Evolutionary conservation across 1,140 invertebrate genomes (phyloP).

Genomic region (Andrena cerasifolii): DNA sequence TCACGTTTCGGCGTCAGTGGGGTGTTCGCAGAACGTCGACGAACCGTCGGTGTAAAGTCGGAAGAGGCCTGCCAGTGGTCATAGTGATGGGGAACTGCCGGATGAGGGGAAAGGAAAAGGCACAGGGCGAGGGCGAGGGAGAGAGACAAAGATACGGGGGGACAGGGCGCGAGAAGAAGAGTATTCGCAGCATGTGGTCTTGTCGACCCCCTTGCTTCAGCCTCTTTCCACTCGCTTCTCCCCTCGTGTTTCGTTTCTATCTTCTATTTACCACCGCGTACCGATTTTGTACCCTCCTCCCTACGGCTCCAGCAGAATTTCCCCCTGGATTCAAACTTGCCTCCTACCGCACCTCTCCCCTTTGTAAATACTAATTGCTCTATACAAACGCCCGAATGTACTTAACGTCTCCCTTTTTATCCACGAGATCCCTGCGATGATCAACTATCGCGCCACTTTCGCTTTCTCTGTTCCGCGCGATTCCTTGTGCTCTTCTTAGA

Average conservation of each 20-base stretch:
- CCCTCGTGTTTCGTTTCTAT: constrained; percentile 36
- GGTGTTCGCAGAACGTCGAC: neutral
- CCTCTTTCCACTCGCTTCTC: constrained; percentile 45
- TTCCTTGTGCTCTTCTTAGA: too few species aligned
- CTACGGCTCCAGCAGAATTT: constrained; percentile 43
- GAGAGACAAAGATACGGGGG: neutral
- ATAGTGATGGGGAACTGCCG: constrained; percentile 18
- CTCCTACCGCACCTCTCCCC: constrained; percentile 63
- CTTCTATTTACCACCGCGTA: constrained; percentile 34
- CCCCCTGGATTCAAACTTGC: constrained; percentile 37
- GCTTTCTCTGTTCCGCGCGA: neutral
- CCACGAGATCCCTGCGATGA: neutral
- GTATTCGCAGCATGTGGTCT: constrained; percentile 75
- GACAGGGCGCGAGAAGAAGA: constrained; percentile 51
- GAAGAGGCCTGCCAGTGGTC: constrained; percentile 3
- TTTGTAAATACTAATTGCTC: constrained; percentile 79
- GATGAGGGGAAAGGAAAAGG: constrained; percentile 29
- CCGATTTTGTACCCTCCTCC: constrained; percentile 46
- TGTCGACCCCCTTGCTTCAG: constrained; percentile 58
- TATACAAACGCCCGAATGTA: constrained; percentile 74
- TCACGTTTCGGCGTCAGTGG: neutral
- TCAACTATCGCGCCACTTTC: neutral
- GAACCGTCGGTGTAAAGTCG: neutral
- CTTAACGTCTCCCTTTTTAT: constrained; percentile 63
- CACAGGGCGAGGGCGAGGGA: constrained; percentile 20